A percentile compares a stretch with the other conserved stretches of the same genome.
Conservation (phyloP, 2,113 vertebrate species). For the Gymnocephalus cernua region DNA sequence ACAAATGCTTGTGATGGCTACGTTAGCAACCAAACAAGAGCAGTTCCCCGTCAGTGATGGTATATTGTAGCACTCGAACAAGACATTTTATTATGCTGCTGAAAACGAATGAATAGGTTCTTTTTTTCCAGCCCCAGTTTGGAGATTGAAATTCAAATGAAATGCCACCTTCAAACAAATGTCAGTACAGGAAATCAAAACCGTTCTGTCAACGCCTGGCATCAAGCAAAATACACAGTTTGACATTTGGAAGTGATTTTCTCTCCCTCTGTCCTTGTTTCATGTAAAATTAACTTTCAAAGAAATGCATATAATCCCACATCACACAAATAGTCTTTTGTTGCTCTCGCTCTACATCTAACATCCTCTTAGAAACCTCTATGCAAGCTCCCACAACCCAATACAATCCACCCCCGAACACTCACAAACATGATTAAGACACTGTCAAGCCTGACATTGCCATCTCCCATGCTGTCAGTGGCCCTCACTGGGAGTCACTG, state of each 20-base stretch:
- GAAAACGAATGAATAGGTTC: conserved; percentile 57
- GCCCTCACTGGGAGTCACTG: conserved; percentile 66
- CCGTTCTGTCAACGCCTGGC: conserved; percentile 52
- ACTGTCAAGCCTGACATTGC: conserved; percentile 72
- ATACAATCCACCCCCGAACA: conserved; percentile 61
- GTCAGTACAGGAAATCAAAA: conserved; percentile 74
- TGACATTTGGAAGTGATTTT: conserved; percentile 77
- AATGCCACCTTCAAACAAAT: conserved; percentile 78
- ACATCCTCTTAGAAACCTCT: conserved; percentile 46
- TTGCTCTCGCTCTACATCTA: conserved; percentile 31
- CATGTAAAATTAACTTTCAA: conserved; percentile 46
- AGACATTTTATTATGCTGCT: conserved; percentile 65
- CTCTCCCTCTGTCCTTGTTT: conserved; percentile 48
- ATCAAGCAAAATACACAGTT: conserved; percentile 54
- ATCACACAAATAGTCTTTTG: conserved; percentile 22
- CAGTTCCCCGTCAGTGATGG: conserved; percentile 50
- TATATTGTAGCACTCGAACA: conserved; percentile 53
- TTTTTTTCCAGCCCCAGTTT: conserved; percentile 50
- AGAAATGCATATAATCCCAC: conserved; percentile 33
- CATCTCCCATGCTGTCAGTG: conserved; percentile 73
- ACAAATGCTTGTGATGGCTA: conserved; percentile 62
- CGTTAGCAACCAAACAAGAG: conserved; percentile 51
- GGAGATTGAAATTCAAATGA: conserved; percentile 76
- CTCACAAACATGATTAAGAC: conserved; percentile 75
- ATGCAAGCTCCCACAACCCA: conserved; percentile 37